phyloP scores from a whole-genome alignment of 2,888 invertebrate genomes.

The Pristionchus mayeri region DNA sequence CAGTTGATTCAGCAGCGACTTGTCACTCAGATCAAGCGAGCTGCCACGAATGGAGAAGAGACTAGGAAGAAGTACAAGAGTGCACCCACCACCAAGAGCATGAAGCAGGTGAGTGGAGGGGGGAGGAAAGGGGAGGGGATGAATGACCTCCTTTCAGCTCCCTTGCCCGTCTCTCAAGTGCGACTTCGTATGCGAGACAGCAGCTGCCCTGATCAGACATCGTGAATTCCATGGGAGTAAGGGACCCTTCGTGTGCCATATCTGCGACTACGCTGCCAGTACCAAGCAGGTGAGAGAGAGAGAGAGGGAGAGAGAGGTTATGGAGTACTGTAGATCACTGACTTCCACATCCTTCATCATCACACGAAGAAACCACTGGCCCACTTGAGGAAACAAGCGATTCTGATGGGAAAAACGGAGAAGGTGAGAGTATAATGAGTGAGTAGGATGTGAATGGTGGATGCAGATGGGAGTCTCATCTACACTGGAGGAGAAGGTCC shows the following conservation, averaged over 20 bases:
- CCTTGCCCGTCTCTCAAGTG: conserved; percentile 1
- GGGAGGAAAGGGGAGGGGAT: background rate
- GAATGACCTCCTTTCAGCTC: background rate
- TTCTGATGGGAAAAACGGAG: background rate
- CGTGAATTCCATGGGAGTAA: conserved; percentile 26
- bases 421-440: background rate
- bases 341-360: conserved; percentile 35
- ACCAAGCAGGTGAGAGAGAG: conserved; percentile 48
- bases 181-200: conserved; percentile 29
- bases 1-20: conserved; percentile 38
- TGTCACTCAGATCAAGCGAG: conserved; percentile 46
- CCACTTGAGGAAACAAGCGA: conserved; percentile 19
- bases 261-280: conserved; percentile 20
- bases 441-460: background rate
- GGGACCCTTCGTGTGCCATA: background rate
- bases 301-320: too few species aligned
- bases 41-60: background rate
- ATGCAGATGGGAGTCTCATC: background rate
- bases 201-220: background rate
- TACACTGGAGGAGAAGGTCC: conserved; percentile 14
- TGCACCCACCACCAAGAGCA: background rate
- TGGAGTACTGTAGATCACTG: background rate
- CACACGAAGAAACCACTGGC: conserved; percentile 12
- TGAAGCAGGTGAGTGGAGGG: conserved; percentile 25
- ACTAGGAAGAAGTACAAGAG: background rate